Conservation (phyloP, 1,140 invertebrate genomes). For the Drosophila ogumai region DNA sequence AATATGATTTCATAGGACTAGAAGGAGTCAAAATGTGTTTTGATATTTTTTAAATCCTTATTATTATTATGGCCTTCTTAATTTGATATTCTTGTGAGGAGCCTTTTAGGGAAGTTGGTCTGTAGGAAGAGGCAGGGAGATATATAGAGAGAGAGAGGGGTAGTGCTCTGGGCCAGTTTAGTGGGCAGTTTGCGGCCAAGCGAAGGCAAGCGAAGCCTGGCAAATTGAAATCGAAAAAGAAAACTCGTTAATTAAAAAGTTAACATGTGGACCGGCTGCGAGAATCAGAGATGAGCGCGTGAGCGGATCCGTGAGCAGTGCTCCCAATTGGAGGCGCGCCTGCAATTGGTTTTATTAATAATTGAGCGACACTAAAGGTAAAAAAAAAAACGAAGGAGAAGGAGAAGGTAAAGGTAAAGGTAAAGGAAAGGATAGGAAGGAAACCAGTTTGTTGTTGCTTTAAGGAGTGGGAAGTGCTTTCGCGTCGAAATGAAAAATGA, state of each 20-base stretch:
- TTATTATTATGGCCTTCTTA: background rate
- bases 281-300: constrained; percentile 35
- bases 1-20: no score
- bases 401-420: no score
- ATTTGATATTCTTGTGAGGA: background rate
- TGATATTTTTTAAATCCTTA: background rate
- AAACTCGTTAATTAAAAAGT: constrained; percentile 85
- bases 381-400: background rate
- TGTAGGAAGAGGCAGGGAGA: constrained; percentile 13
- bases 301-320: constrained; percentile 14
- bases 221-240: constrained; percentile 85
- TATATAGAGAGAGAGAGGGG: constrained; percentile 19
- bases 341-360: constrained; percentile 78
- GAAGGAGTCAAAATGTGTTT: no score
- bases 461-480: constrained; percentile 63
- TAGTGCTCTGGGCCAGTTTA: constrained; percentile 59
- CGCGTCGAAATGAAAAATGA: constrained; percentile 82
- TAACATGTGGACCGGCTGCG: constrained; percentile 63
- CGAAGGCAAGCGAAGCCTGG: constrained; percentile 40
- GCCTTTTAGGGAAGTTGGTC: constrained; percentile 5
- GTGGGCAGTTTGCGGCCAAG: constrained; percentile 63
- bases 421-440: constrained; percentile 27
- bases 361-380: constrained; percentile 50
- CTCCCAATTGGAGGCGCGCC: constrained; percentile 15
- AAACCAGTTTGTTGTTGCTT: constrained; percentile 49